phyloP scores from a whole-genome alignment of 2,113 vertebrate species.

The Sciurus niger region DNA sequence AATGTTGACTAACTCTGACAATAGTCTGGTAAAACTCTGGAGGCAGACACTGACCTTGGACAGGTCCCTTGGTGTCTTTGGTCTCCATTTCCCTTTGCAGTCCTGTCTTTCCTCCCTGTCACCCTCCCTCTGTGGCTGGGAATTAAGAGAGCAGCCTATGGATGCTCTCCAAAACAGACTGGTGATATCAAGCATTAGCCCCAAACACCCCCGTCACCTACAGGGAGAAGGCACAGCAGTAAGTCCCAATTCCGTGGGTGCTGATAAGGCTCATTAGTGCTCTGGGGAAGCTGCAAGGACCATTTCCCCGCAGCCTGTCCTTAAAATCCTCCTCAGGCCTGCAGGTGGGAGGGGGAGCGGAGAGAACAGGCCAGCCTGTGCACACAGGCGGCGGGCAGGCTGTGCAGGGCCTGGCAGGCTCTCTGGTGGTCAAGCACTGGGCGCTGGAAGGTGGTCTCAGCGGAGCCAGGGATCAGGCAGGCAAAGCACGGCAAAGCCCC shows the following conservation, averaged over 20 bases:
- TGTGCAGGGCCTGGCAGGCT: neutral
- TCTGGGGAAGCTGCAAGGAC: neutral
- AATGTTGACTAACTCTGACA: neutral
- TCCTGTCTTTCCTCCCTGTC: neutral
- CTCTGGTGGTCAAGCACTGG: accelerated
- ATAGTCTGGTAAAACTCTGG: neutral
- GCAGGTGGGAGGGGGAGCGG: neutral
- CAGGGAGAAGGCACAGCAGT: neutral
- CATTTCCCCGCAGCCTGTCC: neutral
- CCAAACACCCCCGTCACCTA: neutral
- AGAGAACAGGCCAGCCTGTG: neutral
- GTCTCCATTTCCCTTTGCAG: neutral
- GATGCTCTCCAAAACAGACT: neutral
- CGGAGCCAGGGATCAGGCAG: accelerated
- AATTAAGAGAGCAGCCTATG: neutral
- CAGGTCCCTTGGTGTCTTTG: neutral
- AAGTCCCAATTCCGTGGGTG: neutral
- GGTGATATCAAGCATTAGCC: neutral
- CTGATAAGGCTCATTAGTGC: neutral
- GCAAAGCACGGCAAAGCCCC: neutral
- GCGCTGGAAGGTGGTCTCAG: neutral
- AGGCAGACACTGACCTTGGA: neutral
- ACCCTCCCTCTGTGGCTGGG: neutral
- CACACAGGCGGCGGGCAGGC: neutral
- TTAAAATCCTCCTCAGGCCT: neutral